Evolutionary conservation across 2,113 vertebrate species (phyloP).

Genomic region (Nyctibius bracteatus): DNA sequence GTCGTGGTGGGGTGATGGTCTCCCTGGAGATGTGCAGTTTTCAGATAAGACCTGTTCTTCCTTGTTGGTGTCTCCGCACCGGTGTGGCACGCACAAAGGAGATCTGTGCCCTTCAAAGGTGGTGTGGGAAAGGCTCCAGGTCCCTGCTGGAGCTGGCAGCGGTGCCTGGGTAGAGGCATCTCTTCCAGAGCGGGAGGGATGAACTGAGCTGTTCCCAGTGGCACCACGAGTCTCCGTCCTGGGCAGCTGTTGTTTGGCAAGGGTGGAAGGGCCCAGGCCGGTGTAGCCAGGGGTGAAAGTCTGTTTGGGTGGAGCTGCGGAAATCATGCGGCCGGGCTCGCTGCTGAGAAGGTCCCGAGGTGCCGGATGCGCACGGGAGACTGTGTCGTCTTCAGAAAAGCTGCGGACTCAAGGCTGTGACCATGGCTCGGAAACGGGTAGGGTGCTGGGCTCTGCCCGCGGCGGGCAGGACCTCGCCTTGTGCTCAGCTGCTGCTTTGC

Average conservation of each 20-base stretch:
- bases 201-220: accelerated
- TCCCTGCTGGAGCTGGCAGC: not conserved
- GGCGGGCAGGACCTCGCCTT: accelerated
- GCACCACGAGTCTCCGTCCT: not conserved
- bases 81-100: too few relatives aligned
- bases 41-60: too few relatives aligned
- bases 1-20: too few relatives aligned
- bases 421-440: constrained; percentile 62
- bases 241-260: not conserved
- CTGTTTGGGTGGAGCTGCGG: constrained; percentile 23
- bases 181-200: accelerated
- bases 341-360: not conserved
- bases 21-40: too few relatives aligned
- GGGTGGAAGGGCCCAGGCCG: not conserved
- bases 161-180: not conserved
- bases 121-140: accelerated
- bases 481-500: not conserved
- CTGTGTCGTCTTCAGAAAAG: not conserved
- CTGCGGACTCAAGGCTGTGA: not conserved
- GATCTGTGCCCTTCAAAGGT: too few relatives aligned
- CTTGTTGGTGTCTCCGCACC: too few relatives aligned
- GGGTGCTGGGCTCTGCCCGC: not conserved
- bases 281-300: not conserved
- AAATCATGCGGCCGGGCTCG: not conserved
- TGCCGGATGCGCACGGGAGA: not conserved